Conservation (phyloP, 2,888 invertebrate genomes). For the Nemotelus nigrinus region DNA sequence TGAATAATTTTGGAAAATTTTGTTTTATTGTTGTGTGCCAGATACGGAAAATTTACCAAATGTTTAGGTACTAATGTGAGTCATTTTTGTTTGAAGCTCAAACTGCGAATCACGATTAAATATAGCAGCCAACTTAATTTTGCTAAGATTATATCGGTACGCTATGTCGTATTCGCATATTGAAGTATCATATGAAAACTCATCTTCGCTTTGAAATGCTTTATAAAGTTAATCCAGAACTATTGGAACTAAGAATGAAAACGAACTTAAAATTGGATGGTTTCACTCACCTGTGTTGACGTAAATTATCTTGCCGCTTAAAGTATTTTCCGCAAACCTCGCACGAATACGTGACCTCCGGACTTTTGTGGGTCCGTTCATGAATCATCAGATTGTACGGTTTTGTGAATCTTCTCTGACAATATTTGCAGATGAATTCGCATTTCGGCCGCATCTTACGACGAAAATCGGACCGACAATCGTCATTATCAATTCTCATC, state of each 20-base stretch:
- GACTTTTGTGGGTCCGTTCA: slow-evolving; percentile 97
- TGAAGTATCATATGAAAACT: no score
- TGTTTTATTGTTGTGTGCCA: slow-evolving; percentile 29
- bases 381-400: slow-evolving; percentile 98
- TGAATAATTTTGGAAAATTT: background rate
- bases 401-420: slow-evolving; percentile 97
- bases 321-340: slow-evolving; percentile 98
- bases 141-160: no score
- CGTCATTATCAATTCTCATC: slow-evolving; percentile 89
- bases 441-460: slow-evolving; percentile 92
- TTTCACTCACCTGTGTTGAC: slow-evolving; percentile 86
- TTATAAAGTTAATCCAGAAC: no score
- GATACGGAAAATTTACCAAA: slow-evolving; percentile 6
- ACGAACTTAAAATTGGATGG: no score
- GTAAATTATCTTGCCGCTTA: slow-evolving; percentile 95
- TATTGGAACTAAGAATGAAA: no score
- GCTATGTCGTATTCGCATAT: no score
- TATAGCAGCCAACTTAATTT: no score
- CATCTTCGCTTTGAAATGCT: no score
- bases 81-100: no score
- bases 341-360: slow-evolving; percentile 95
- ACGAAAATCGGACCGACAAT: slow-evolving; percentile 85
- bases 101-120: no score
- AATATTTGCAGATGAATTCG: slow-evolving; percentile 98
- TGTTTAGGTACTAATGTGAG: no score